Evolutionary conservation across 2,113 vertebrate species (phyloP).

Genomic region (Platichthys stellatus): DNA sequence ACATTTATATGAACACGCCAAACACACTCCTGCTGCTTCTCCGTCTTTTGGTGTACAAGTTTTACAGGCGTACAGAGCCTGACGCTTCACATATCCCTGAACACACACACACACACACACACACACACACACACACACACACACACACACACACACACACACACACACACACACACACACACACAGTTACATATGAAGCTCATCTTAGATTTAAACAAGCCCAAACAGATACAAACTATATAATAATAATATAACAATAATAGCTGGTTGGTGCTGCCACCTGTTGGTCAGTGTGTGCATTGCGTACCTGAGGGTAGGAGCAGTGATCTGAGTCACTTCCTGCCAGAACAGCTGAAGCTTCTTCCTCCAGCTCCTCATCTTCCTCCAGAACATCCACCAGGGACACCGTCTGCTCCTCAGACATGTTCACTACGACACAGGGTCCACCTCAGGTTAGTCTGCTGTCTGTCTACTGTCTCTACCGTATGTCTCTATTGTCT

Average conservation of each 20-base stretch:
- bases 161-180: background rate
- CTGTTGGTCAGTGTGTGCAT: too few species aligned
- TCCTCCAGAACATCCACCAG: constrained; percentile 93
- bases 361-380: constrained; percentile 91
- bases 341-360: constrained; percentile 91
- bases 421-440: constrained; percentile 22
- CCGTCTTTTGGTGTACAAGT: constrained; percentile 90
- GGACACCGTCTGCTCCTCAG: constrained; percentile 85
- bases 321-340: constrained; percentile 94
- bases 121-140: background rate
- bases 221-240: background rate
- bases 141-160: too few species aligned
- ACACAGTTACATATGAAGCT: too few species aligned
- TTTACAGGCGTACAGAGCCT: constrained; percentile 93
- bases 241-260: background rate
- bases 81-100: constrained; percentile 93
- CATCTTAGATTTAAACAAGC: too few species aligned
- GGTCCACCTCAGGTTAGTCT: too few species aligned
- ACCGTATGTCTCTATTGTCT: too few species aligned
- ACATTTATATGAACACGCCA: constrained; percentile 98
- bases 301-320: constrained; percentile 86
- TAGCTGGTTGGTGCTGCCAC: background rate
- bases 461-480: too few species aligned
- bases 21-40: constrained; percentile 91
- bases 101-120: background rate